Evolutionary conservation across 30 jellyfish, hydroid and myxozoan genomes (phyloP).

Genomic region (Aurelia aurita): DNA sequence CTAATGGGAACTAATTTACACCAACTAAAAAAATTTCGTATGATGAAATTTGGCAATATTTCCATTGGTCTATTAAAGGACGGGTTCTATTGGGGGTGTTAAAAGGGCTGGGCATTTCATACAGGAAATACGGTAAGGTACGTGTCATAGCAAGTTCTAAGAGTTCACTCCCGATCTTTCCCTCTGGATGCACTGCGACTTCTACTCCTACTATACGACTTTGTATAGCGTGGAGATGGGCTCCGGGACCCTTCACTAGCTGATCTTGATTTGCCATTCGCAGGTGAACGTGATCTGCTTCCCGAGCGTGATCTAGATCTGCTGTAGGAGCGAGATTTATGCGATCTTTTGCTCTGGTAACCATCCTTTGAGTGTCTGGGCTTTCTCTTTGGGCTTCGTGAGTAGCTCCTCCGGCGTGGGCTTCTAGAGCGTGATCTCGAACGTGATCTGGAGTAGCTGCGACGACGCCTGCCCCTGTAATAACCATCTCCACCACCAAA

Average conservation of each 20-base stretch:
- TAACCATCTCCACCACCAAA: conserved; percentile 73
- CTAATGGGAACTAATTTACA: too few species aligned
- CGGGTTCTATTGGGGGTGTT: too few species aligned
- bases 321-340: conserved; percentile 30
- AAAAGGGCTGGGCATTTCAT: too few species aligned
- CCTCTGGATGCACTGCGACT: conserved; percentile 27
- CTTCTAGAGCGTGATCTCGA: conserved; percentile 75
- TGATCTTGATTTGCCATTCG: conserved; percentile 28
- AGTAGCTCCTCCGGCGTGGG: conserved; percentile 64
- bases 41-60: too few species aligned
- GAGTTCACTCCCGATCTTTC: conserved; percentile 6
- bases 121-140: too few species aligned
- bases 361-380: conserved; percentile 17
- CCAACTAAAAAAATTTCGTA: too few species aligned
- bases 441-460: conserved; percentile 7
- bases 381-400: conserved; percentile 61
- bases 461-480: conserved; percentile 62
- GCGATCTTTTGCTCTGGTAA: conserved; percentile 1
- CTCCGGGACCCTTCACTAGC: conserved; percentile 37
- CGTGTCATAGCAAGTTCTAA: too few species aligned
- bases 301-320: conserved; percentile 61
- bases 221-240: conserved; percentile 35
- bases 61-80: too few species aligned
- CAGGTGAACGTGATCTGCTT: conserved; percentile 29
- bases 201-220: conserved; percentile 47